Conservation (phyloP, 1,140 invertebrate species). For the Mamestra configurata region DNA sequence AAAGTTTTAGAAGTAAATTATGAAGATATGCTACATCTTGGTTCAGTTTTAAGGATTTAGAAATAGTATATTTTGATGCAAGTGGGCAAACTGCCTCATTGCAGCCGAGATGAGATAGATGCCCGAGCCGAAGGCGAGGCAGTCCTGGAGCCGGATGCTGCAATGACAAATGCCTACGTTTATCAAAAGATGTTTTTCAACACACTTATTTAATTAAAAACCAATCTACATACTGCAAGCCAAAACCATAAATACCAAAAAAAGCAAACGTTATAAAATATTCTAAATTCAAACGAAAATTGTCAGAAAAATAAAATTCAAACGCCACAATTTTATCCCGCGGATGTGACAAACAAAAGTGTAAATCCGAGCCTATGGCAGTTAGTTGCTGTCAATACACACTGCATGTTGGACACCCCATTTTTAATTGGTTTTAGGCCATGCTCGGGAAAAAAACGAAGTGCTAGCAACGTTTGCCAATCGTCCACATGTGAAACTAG, state of each 20-base stretch:
- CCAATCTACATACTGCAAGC: background rate
- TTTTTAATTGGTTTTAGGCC: constrained; percentile 30
- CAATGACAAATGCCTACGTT: no score
- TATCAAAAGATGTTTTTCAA: no score
- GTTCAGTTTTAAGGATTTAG: no score
- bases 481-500: constrained; percentile 26
- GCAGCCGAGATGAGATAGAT: no score
- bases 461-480: constrained; percentile 33
- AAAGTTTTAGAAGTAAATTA: no score
- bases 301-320: background rate
- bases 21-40: no score
- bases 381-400: constrained; percentile 38
- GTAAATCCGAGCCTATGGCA: constrained; percentile 26
- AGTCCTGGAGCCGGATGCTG: no score
- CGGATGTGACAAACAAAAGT: constrained; percentile 6
- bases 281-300: background rate
- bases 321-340: background rate
- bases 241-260: background rate
- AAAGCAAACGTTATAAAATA: background rate
- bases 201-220: no score
- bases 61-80: no score
- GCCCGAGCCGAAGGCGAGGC: no score
- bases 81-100: no score
- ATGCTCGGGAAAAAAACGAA: constrained; percentile 8
- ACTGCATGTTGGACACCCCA: constrained; percentile 27